Evolutionary conservation across 2,113 vertebrate genomes (phyloP).

Genomic region (Onychorhynchus coronatus): DNA sequence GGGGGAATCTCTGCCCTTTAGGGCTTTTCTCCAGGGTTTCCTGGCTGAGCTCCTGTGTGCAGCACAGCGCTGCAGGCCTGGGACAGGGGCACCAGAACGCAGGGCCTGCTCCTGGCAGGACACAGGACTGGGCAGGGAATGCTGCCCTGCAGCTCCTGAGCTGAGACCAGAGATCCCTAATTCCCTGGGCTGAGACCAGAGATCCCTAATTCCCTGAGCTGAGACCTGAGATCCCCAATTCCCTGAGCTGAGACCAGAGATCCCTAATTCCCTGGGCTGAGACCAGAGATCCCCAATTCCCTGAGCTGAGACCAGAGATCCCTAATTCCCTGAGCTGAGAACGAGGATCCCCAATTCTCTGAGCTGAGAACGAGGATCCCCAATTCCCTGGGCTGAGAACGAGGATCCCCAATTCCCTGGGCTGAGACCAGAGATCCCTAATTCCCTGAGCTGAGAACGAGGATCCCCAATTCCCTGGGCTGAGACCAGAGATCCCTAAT

Average conservation of each 20-base stretch:
- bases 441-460: background rate
- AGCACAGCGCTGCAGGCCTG: background rate
- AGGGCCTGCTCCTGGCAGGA: background rate
- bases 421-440: background rate
- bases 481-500: background rate
- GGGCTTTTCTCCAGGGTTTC: background rate
- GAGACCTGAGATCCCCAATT: background rate
- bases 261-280: background rate
- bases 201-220: background rate
- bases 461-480: background rate
- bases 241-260: background rate
- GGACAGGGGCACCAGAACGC: fast-evolving
- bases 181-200: background rate
- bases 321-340: too few relatives aligned
- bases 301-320: background rate
- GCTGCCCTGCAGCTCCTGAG: background rate
- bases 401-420: too few relatives aligned
- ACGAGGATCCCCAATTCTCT: too few relatives aligned
- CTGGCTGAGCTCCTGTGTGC: fast-evolving
- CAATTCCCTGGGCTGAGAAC: too few relatives aligned
- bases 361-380: too few relatives aligned
- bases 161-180: background rate
- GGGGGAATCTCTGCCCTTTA: background rate
- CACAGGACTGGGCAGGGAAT: background rate
- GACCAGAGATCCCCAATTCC: too few relatives aligned